These are phyloP conservation scores for Octopus sinensis DNA, from an alignment of 1,140 invertebrate species.

Conservation along the genomic window DNA sequence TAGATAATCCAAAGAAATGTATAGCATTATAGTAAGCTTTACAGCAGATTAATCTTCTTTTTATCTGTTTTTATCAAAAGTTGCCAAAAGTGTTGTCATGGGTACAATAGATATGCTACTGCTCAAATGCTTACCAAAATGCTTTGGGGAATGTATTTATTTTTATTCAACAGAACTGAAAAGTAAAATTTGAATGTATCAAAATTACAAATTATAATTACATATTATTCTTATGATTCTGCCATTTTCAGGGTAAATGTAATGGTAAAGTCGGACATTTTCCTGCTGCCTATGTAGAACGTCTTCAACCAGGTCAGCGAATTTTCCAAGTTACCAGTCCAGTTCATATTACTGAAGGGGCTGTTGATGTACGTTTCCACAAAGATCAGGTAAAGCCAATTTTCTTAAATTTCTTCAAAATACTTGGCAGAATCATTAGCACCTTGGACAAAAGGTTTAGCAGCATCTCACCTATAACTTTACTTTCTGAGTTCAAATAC, in stretches of 20 bases:
- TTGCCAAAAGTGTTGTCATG: too few species aligned
- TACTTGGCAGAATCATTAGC: too few species aligned
- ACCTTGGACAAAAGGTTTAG: too few species aligned
- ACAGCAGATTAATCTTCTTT: too few species aligned
- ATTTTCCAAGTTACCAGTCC: conserved; percentile 79
- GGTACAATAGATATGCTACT: background rate
- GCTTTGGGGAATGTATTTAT: background rate
- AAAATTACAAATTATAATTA: too few species aligned
- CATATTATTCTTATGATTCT: background rate
- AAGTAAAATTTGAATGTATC: too few species aligned
- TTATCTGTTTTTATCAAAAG: too few species aligned
- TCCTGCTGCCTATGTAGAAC: conserved; percentile 89
- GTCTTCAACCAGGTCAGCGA: conserved; percentile 81
- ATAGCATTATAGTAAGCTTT: too few species aligned
- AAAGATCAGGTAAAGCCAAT: conserved; percentile 66
- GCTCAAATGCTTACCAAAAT: background rate
- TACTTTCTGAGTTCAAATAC: too few species aligned
- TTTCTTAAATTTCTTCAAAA: too few species aligned
- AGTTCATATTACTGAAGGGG: conserved; percentile 67
- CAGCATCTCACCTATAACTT: too few species aligned
- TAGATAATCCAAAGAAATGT: too few species aligned
- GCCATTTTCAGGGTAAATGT: conserved; percentile 76
- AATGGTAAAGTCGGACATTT: conserved; percentile 88
- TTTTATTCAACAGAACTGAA: background rate
- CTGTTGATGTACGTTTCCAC: conserved; percentile 63